Evolutionary conservation across 2,888 invertebrate species (phyloP), one percentile per base, ranked within the genome.

Genomic region (Tridacna gigas): DNA sequence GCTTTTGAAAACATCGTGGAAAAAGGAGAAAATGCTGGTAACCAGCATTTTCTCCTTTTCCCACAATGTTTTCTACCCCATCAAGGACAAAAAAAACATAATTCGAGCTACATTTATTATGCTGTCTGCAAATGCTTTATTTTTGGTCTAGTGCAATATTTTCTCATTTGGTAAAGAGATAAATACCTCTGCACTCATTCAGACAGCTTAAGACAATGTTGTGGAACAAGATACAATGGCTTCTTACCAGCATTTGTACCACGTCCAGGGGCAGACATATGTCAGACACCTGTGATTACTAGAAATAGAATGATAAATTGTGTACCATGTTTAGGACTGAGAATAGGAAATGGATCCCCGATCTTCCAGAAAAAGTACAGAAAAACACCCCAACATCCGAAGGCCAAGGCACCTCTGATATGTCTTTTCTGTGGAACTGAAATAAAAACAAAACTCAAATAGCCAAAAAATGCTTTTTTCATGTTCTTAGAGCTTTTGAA

Each of bases 281-380:
- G n/a, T n/a, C n/a, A n/a, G n/a, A n/a, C n/a, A n/a, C n/a, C n/a
- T n/a, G n/a, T n/a, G n/a, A n/a, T n/a, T 37, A 7, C 7, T 37
- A 37, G 7, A 37, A 37, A 37, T 7, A 37, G 7, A 37, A 37
- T 37, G 37, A 37, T 37, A 4, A 37, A 4, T 37, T 37, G 3
- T 91, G 90, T 89, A 95, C 99, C 99, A 96, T 99, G 98, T 93
- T 99, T 98, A 2, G 98, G 98, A 95, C 97, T 99, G 45, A 98
- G 96, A 92, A 99, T 97, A 7, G 99, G 99, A 95, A 99, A 99
- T 0, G 99, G 99, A 95, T 99, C 99, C 0, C 99, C 99, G 84
- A 99, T 96, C 95, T 99, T 99, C 99, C 99, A 99, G 94, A 99
- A 99, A 93, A 99, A 97, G 93, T 98, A 98, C 37, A 99, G 96